phyloP scores from a whole-genome alignment of 2,888 invertebrate genomes.

The Phengaris alcon region DNA sequence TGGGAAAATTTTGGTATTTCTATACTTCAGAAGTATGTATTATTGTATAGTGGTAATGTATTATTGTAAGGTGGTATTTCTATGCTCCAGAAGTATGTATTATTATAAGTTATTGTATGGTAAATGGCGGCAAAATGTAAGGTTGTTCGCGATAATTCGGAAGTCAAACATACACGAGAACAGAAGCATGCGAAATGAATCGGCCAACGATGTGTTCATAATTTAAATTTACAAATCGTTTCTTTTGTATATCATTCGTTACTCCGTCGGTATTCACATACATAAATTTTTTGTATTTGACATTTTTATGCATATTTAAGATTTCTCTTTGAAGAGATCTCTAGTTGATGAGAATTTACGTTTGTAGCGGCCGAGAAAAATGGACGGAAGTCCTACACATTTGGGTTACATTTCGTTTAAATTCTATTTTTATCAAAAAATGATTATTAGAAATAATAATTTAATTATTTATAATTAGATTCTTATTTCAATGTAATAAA shows the following conservation, averaged over 20 bases:
- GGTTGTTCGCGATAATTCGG: background rate
- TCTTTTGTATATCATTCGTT: slow-evolving; percentile 61
- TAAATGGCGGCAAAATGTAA: too few species aligned
- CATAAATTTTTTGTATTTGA: slow-evolving; percentile 70
- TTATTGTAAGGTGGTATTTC: too few species aligned
- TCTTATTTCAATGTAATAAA: too few species aligned
- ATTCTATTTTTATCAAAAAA: too few species aligned
- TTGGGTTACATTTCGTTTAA: slow-evolving; percentile 6
- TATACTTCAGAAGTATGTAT: too few species aligned
- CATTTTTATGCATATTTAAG: slow-evolving; percentile 77
- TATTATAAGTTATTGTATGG: too few species aligned
- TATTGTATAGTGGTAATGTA: too few species aligned
- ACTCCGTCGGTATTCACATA: slow-evolving; percentile 50
- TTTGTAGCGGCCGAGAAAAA: slow-evolving; percentile 50
- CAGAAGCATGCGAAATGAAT: background rate
- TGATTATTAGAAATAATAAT: background rate
- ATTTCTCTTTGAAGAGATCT: slow-evolving; percentile 70
- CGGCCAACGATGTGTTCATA: slow-evolving; percentile 41
- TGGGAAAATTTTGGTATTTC: too few species aligned
- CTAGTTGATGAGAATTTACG: slow-evolving; percentile 56
- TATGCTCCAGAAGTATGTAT: too few species aligned
- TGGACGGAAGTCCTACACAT: slow-evolving; percentile 37
- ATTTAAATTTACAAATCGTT: slow-evolving; percentile 72
- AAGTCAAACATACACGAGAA: background rate
- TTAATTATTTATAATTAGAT: too few species aligned